These are phyloP conservation scores for Tetragonula carbonaria DNA, from an alignment of 2,888 invertebrate species.

Conservation along the genomic window DNA sequence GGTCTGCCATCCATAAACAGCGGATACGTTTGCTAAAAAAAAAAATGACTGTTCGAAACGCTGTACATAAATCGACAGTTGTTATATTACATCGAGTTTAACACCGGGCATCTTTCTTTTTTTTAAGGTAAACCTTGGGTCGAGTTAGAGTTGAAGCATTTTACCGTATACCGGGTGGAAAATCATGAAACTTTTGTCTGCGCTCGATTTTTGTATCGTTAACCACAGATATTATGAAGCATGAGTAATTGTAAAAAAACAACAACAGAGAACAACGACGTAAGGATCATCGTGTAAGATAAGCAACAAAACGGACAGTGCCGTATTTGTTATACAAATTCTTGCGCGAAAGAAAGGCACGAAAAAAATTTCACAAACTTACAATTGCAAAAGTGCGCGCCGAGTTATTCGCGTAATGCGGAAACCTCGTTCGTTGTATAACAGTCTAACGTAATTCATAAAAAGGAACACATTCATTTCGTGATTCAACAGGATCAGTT, in stretches of 20 bases:
- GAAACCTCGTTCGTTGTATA: conserved; percentile 33
- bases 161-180: neutral
- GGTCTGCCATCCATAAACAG: conserved; percentile 47
- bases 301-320: neutral
- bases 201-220: neutral
- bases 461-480: conserved; percentile 2
- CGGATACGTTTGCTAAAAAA: conserved; percentile 4
- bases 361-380: neutral
- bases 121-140: no score
- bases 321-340: conserved; percentile 5
- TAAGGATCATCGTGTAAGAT: neutral
- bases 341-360: neutral
- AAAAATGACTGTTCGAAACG: neutral
- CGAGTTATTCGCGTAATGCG: conserved; percentile 46
- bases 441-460: conserved; percentile 42
- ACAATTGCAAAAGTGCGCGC: conserved; percentile 34
- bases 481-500: conserved; percentile 38
- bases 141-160: neutral
- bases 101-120: neutral
- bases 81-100: conserved; percentile 1
- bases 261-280: neutral
- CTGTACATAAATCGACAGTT: neutral
- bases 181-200: neutral
- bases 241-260: neutral
- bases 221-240: neutral